Percentiles rank a stretch among this genome's conserved stretches.
These are phyloP conservation scores for Hippocampus guttulatus DNA, from an alignment of 2,113 vertebrate genomes.

Conservation along the genomic window DNA sequence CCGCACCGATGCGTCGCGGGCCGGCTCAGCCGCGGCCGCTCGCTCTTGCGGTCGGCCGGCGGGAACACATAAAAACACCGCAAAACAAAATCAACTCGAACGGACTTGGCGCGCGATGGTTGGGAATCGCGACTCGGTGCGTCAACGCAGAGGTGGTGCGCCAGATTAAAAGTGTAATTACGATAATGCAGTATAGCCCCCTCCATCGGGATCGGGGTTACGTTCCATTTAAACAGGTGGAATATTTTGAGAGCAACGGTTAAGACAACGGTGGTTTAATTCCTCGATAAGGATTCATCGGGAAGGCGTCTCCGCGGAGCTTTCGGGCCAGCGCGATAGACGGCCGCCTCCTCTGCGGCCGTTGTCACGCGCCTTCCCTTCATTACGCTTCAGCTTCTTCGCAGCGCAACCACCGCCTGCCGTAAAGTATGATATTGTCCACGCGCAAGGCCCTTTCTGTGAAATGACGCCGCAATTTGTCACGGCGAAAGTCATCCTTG, in stretches of 20 bases:
- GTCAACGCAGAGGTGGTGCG: not conserved
- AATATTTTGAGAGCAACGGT: too few species aligned
- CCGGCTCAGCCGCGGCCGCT: not conserved
- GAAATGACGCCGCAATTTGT: slow-evolving; percentile 15
- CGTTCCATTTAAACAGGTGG: too few species aligned
- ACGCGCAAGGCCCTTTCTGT: slow-evolving; percentile 29
- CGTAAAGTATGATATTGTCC: slow-evolving; percentile 29
- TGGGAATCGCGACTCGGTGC: not conserved
- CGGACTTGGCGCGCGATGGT: not conserved
- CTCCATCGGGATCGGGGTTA: too few species aligned
- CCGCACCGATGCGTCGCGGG: not conserved
- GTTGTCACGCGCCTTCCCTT: slow-evolving; percentile 43
- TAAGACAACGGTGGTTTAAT: not conserved
- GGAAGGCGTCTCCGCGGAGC: slow-evolving; percentile 17
- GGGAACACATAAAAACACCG: not conserved
- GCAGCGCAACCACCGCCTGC: slow-evolving; percentile 39
- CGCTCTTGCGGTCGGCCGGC: not conserved
- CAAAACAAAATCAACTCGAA: not conserved
- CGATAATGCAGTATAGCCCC: too few species aligned
- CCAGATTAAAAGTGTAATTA: not conserved
- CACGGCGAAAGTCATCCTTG: slow-evolving; percentile 15
- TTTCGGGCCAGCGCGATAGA: slow-evolving; percentile 45
- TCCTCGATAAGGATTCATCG: slow-evolving; percentile 9
- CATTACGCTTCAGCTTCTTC: slow-evolving; percentile 48
- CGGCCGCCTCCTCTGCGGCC: slow-evolving; percentile 21